Conservation (phyloP, 1,140 invertebrate species). For the Liolophura sinensis region DNA sequence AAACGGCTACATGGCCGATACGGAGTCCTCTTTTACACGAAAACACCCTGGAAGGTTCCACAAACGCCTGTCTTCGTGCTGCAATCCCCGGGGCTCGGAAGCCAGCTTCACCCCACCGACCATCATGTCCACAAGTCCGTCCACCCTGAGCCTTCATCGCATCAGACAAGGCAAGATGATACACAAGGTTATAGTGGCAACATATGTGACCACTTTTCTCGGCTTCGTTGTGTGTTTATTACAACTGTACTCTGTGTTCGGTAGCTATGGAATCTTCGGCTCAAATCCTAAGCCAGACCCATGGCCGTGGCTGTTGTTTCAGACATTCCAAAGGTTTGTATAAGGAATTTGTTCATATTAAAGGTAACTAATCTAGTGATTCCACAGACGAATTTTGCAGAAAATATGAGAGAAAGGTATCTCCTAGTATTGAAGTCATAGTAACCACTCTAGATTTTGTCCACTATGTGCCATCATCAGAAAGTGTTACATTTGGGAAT, state of each 20-base stretch:
- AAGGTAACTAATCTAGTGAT: too few relatives aligned
- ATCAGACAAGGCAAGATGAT: slow-evolving; percentile 23
- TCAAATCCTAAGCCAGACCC: slow-evolving; percentile 13
- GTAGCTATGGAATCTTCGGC: slow-evolving; percentile 19
- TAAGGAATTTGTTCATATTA: too few relatives aligned
- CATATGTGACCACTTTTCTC: slow-evolving; percentile 21
- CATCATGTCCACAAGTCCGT: slow-evolving; percentile 1
- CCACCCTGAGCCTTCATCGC: slow-evolving; percentile 16
- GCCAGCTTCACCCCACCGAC: slow-evolving; percentile 1
- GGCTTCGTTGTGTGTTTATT: slow-evolving; percentile 21
- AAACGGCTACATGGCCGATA: slow-evolving; percentile 25
- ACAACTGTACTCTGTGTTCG: slow-evolving; percentile 23
- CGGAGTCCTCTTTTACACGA: slow-evolving; percentile 13
- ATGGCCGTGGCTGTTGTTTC: slow-evolving; percentile 24
- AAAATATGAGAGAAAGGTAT: too few relatives aligned
- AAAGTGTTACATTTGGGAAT: too few relatives aligned
- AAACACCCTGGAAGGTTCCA: background rate
- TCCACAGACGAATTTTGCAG: too few relatives aligned
- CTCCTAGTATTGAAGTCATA: too few relatives aligned
- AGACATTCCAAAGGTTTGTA: slow-evolving; percentile 18
- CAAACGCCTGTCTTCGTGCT: too few relatives aligned
- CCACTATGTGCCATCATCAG: too few relatives aligned
- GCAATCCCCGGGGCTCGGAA: background rate
- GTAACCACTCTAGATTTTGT: too few relatives aligned
- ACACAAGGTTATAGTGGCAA: slow-evolving; percentile 17